These are phyloP conservation scores for Chrysocyon brachyurus DNA, from an alignment of 2,797 vertebrate species.

Conservation along the genomic window DNA sequence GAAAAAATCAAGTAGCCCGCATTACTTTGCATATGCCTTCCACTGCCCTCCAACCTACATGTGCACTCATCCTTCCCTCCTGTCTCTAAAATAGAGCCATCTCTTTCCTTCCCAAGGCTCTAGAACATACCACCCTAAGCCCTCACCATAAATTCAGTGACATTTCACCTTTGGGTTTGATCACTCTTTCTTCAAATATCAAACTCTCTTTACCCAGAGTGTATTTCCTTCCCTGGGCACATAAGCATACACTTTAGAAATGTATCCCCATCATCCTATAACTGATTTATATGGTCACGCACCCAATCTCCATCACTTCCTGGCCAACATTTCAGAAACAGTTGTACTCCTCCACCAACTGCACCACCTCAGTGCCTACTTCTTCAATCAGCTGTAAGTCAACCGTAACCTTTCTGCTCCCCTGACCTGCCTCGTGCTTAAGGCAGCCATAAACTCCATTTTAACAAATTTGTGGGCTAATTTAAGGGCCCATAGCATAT, in stretches of 20 bases:
- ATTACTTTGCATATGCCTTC: neutral
- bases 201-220: neutral
- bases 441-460: neutral
- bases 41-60: too few relatives aligned
- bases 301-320: neutral
- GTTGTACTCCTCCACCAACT: neutral
- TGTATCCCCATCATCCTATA: neutral
- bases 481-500: neutral
- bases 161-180: neutral
- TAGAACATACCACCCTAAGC: neutral
- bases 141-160: neutral
- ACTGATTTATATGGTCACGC: neutral
- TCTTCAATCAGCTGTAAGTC: neutral
- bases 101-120: neutral
- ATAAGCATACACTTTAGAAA: neutral
- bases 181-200: neutral
- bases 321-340: neutral
- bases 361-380: neutral
- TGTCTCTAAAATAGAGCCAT: neutral
- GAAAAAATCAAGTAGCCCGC: neutral
- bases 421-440: neutral
- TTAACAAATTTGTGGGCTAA: neutral
- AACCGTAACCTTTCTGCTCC: neutral
- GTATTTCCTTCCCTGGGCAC: neutral
- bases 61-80: neutral